Conservation (phyloP, 2,888 invertebrate genomes). For the Hirtodrosophila histrioides region DNA sequence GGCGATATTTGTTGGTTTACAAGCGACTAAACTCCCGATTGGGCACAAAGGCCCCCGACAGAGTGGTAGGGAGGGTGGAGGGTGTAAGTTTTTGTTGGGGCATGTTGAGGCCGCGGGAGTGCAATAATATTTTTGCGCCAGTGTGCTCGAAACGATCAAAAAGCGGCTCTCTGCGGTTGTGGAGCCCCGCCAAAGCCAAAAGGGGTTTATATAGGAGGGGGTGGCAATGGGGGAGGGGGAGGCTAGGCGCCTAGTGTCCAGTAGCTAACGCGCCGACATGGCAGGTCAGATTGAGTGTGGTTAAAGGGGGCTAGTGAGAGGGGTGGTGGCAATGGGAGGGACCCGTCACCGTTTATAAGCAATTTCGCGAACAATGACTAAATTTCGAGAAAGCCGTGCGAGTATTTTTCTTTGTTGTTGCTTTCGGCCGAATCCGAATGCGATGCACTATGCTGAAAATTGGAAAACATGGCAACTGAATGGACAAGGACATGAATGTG, state of each 20-base stretch:
- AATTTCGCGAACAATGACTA: slow-evolving; percentile 81
- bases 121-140: slow-evolving; percentile 67
- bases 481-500: slow-evolving; percentile 41
- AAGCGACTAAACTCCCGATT: slow-evolving; percentile 39
- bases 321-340: background rate
- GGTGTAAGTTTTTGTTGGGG: slow-evolving; percentile 10
- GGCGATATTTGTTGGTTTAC: slow-evolving; percentile 31
- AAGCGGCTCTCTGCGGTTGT: slow-evolving; percentile 56
- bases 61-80: background rate
- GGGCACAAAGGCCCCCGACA: slow-evolving; percentile 24
- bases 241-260: slow-evolving; percentile 8
- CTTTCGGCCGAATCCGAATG: slow-evolving; percentile 53
- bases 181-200: slow-evolving; percentile 50
- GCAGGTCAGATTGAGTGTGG: slow-evolving; percentile 61
- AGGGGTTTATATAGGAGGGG: background rate
- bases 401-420: slow-evolving; percentile 66
- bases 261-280: slow-evolving; percentile 52
- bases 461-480: slow-evolving; percentile 72
- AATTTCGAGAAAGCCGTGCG: slow-evolving; percentile 66
- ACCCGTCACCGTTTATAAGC: slow-evolving; percentile 67
- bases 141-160: slow-evolving; percentile 47
- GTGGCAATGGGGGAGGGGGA: background rate
- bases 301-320: slow-evolving; percentile 27
- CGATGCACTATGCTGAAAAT: slow-evolving; percentile 64
- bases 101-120: slow-evolving; percentile 44